These are phyloP conservation scores for Heteropelma amictum DNA, from an alignment of 2,888 invertebrate species.

Conservation along the genomic window DNA sequence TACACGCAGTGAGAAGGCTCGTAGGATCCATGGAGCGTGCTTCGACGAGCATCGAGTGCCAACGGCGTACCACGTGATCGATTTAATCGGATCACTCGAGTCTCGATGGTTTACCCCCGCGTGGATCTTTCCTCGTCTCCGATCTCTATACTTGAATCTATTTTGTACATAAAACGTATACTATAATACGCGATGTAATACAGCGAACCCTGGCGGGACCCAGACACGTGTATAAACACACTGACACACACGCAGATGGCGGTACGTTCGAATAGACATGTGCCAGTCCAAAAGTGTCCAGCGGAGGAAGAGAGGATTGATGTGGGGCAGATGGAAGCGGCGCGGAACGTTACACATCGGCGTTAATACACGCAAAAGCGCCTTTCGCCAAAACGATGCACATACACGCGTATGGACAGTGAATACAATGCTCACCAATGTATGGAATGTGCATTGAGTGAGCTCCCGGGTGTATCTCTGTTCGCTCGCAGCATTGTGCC, in stretches of 20 bases:
- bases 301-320: conserved; percentile 32
- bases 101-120: conserved; percentile 4
- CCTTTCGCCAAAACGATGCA: not conserved
- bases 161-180: conserved; percentile 25
- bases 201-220: not conserved
- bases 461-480: conserved; percentile 22
- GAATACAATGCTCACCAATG: not conserved
- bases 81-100: conserved; percentile 48
- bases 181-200: conserved; percentile 19
- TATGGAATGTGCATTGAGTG: conserved; percentile 11
- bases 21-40: not conserved
- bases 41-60: conserved; percentile 16
- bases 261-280: conserved; percentile 34
- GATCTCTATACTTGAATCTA: conserved; percentile 15
- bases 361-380: conserved; percentile 24
- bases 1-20: not conserved
- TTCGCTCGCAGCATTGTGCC: conserved; percentile 60
- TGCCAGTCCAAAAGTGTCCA: conserved; percentile 46
- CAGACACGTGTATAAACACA: not conserved
- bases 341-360: conserved; percentile 63
- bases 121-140: conserved; percentile 21
- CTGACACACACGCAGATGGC: too few relatives aligned
- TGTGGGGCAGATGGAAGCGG: conserved; percentile 70
- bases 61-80: conserved; percentile 34
- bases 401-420: not conserved